These are phyloP conservation scores for Drosophila fungiperda DNA, from an alignment of 2,888 invertebrate species.

Conservation along the genomic window DNA sequence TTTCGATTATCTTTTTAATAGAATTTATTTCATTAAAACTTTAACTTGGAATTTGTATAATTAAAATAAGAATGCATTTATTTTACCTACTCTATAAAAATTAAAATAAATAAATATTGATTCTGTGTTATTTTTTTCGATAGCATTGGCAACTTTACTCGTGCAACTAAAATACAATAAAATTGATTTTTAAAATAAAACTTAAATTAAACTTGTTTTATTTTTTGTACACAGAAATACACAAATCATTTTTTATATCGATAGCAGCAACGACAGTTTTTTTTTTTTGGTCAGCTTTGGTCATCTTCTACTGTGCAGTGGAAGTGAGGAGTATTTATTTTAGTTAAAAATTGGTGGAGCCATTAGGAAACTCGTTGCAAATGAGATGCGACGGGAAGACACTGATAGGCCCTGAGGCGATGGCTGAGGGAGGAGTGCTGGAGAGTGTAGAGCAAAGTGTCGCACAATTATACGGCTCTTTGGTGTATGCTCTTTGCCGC, in stretches of 20 bases:
- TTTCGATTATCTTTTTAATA: not conserved
- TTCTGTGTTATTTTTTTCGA: not conserved
- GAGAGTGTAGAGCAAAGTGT: slow-evolving; percentile 4
- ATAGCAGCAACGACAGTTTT: not conserved
- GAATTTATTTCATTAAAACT: not conserved
- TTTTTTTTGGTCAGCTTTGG: not conserved
- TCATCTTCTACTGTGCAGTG: not conserved
- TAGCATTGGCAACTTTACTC: not conserved
- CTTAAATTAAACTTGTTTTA: not conserved
- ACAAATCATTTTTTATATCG: slow-evolving; percentile 1
- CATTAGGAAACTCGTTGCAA: slow-evolving; percentile 31
- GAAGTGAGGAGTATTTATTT: not conserved
- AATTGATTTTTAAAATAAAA: not conserved
- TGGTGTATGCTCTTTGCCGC: slow-evolving; percentile 36
- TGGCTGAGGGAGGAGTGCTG: not conserved
- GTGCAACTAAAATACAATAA: not conserved
- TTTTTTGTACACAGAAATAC: not conserved
- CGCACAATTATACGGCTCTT: slow-evolving; percentile 35
- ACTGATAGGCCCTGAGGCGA: slow-evolving; percentile 24
- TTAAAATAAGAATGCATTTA: not conserved
- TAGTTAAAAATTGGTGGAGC: slow-evolving; percentile 10
- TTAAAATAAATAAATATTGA: not conserved
- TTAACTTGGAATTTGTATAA: not conserved
- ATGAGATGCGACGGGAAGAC: slow-evolving; percentile 24
- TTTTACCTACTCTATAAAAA: not conserved